Evolutionary conservation across 1,140 invertebrate genomes (phyloP).

Genomic region (Triops longicaudatus): DNA sequence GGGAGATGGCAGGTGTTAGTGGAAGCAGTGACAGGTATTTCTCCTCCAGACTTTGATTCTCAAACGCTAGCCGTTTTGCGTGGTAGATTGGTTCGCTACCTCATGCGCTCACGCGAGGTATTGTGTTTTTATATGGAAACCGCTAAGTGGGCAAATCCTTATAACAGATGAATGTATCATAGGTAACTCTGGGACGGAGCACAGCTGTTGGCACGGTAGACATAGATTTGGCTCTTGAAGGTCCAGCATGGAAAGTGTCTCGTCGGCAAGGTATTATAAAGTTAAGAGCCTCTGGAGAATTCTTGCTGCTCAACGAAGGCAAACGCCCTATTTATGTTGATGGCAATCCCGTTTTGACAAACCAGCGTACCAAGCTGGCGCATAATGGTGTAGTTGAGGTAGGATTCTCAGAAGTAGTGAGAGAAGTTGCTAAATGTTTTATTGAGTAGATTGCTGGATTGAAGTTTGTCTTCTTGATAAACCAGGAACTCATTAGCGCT

Average conservation of each 20-base stretch:
- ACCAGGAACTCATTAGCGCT: conserved; percentile 79
- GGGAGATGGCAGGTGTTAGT: conserved; percentile 88
- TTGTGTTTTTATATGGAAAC: conserved; percentile 31
- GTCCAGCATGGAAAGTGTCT: conserved; percentile 75
- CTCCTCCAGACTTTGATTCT: conserved; percentile 73
- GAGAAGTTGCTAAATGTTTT: conserved; percentile 19
- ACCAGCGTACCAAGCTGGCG: conserved; percentile 76
- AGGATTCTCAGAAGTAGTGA: conserved; percentile 28
- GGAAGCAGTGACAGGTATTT: conserved; percentile 72
- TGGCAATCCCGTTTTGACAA: conserved; percentile 73
- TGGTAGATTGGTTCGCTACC: conserved; percentile 82
- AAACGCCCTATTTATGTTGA: conserved; percentile 90
- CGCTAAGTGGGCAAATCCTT: background rate
- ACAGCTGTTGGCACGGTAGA: conserved; percentile 85
- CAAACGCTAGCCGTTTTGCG: conserved; percentile 88
- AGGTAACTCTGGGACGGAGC: conserved; percentile 84
- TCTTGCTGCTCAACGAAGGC: conserved; percentile 89
- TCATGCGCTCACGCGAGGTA: conserved; percentile 90
- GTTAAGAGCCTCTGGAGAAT: conserved; percentile 83
- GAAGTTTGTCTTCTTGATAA: conserved; percentile 85
- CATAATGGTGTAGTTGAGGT: conserved; percentile 94
- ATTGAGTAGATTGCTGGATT: conserved; percentile 72
- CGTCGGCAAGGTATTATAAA: conserved; percentile 80
- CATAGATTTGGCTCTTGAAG: conserved; percentile 88
- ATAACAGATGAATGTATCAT: background rate